These are phyloP conservation scores for Lerema accius DNA, from an alignment of 1,140 invertebrate genomes.

Conservation along the genomic window DNA sequence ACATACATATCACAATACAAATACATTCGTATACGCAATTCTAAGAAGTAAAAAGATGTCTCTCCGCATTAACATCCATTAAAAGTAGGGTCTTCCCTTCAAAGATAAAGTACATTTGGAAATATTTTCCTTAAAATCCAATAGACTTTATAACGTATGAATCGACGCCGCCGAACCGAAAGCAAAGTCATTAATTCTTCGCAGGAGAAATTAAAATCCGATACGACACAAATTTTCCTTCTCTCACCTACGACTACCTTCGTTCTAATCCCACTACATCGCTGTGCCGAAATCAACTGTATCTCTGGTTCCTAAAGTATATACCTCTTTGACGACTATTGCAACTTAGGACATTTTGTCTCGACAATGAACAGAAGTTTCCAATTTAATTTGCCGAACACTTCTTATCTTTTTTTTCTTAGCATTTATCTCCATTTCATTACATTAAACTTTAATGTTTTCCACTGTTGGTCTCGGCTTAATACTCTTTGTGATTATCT, in stretches of 20 bases:
- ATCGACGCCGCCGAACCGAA: conserved; percentile 53
- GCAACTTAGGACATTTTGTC: conserved; percentile 39
- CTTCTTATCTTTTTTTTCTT: conserved; percentile 69
- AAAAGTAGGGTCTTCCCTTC: not conserved
- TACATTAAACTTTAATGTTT: conserved; percentile 69
- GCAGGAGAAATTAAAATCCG: conserved; percentile 76
- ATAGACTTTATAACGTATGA: conserved; percentile 67
- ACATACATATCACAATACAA: no score
- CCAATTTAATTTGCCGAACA: conserved; percentile 78
- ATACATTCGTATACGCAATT: no score
- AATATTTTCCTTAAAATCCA: conserved; percentile 49
- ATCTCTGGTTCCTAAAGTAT: conserved; percentile 3
- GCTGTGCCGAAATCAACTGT: conserved; percentile 32
- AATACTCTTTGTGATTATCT: conserved; percentile 26
- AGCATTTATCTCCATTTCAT: conserved; percentile 76
- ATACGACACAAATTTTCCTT: conserved; percentile 78
- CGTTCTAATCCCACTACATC: not conserved
- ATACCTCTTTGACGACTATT: conserved; percentile 8
- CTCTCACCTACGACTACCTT: conserved; percentile 25
- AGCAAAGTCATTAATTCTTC: conserved; percentile 76
- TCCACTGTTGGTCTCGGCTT: conserved; percentile 42
- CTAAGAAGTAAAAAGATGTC: not conserved
- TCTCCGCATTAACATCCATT: not conserved
- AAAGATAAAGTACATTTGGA: not conserved
- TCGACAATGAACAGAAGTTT: conserved; percentile 54